A percentile compares a stretch with the other conserved stretches of the same genome.
Evolutionary conservation across 2,797 vertebrate genomes (phyloP).

Genomic region (Phrynocephalus vlangalii): DNA sequence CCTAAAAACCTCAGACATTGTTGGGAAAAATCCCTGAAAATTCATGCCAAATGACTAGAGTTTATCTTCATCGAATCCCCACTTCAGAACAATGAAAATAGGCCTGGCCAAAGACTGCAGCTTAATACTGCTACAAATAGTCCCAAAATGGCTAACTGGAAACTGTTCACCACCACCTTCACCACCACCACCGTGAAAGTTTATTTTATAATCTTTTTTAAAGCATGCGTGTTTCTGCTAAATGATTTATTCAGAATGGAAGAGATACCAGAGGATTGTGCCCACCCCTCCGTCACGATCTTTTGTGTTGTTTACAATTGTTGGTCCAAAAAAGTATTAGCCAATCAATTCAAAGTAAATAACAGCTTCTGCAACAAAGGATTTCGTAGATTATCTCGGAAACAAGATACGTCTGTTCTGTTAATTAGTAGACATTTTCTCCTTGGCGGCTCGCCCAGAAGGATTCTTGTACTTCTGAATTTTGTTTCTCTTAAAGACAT

Average conservation of each 20-base stretch:
- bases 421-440: slow-evolving; percentile 39
- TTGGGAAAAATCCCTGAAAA: background rate
- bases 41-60: background rate
- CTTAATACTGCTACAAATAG: background rate
- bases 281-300: background rate
- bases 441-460: slow-evolving; percentile 32
- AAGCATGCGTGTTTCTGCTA: background rate
- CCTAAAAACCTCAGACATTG: background rate
- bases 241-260: background rate
- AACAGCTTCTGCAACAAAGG: slow-evolving; percentile 16
- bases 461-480: slow-evolving; percentile 9
- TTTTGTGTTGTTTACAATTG: slow-evolving; percentile 16
- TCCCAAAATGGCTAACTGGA: background rate
- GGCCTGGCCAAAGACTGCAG: background rate
- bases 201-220: background rate
- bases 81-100: background rate
- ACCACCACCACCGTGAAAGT: too few species aligned
- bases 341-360: slow-evolving; percentile 16
- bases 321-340: slow-evolving; percentile 17
- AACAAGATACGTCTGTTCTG: slow-evolving; percentile 17
- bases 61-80: background rate
- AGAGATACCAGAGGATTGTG: background rate
- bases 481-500: slow-evolving; percentile 29
- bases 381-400: slow-evolving; percentile 16
- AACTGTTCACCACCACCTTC: background rate